Base-by-base conservation (phyloP, 37 sponge, comb jelly and placozoan species). In the Beroe forskalii region DNA sequence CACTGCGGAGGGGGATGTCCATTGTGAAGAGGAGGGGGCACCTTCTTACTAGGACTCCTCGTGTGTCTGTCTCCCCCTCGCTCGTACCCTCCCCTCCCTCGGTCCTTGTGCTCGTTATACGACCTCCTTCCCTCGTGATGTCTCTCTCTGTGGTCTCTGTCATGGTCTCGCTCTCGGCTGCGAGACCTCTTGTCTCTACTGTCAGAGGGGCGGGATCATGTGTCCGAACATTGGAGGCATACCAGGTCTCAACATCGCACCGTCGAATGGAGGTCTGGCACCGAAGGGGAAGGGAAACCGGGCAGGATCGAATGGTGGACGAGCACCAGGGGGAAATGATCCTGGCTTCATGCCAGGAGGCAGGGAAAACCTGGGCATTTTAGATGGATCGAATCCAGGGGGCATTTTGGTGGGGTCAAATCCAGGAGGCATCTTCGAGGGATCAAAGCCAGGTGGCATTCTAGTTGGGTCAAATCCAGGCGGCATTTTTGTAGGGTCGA, bases 361-460 rank as follows among this genome's bases (percentile, higher is more conserved):
- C 86, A 80, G 40, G 23, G 44, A 48, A 43, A 44, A 44, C 8
- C 38, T 4, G 40, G 86, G 86, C 86, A 80, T 41, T 80, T 80
- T 80, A 43, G 55, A 44, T 1, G 86, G 86, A 43, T 80, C 86
- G 3, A 44, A 43, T 6, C 55, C 55, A 38, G 86, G 86, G 6
- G 86, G 86, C 86, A 80, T 39, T 48, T 80, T 80, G 28, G 86
- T 30, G 6, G 86, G 86, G 35, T 80, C 86, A 43, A 44, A 80
- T 80, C 38, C 24, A 27, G 86, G 86, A 23, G 86, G 55, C 55
- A 44, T 44, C 48, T 80, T 41, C 19, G 86, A 40, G 6, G 86
- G 86, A 43, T 80, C 86, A 80, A 44, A 80, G 12, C 76, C 40
- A 23, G 86, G 28, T 30, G 40, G 75, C 75, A 72, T 37, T 37